phyloP scores from a whole-genome alignment of 2,113 vertebrate species.

The Coreoperca whiteheadi region DNA sequence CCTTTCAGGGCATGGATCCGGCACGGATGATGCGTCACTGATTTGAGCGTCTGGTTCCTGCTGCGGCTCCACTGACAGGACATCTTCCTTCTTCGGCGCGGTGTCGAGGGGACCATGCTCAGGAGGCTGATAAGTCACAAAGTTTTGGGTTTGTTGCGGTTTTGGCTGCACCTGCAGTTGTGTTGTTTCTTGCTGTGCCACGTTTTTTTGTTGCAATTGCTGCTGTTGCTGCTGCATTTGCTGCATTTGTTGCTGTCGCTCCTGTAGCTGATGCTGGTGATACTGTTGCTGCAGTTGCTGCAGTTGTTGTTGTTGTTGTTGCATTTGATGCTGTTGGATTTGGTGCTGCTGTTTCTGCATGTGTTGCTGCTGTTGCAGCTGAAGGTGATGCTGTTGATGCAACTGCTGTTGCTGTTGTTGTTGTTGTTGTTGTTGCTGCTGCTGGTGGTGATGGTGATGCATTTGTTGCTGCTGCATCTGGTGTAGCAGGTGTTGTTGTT shows the following conservation, averaged over 20 bases:
- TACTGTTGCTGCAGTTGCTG: conserved; percentile 79
- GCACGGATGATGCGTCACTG: conserved; percentile 73
- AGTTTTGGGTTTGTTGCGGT: conserved; percentile 67
- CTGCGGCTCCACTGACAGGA: conserved; percentile 65
- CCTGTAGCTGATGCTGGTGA: conserved; percentile 68
- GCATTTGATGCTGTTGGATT: conserved; percentile 78
- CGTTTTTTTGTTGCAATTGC: conserved; percentile 60
- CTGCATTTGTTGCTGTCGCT: conserved; percentile 67
- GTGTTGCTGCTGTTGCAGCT: conserved; percentile 73
- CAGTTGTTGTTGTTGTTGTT: conserved; percentile 80
- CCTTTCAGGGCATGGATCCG: conserved; percentile 84
- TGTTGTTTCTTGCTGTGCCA: conserved; percentile 65
- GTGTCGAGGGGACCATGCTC: conserved; percentile 39
- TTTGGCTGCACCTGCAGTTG: conserved; percentile 84
- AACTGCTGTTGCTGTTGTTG: conserved; percentile 78
- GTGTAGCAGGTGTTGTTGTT: conserved; percentile 76
- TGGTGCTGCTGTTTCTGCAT: conserved; percentile 72
- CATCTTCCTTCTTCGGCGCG: conserved; percentile 64
- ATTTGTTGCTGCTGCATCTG: conserved; percentile 81
- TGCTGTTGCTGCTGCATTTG: conserved; percentile 73
- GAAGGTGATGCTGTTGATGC: conserved; percentile 77
- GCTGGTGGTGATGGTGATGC: conserved; percentile 73
- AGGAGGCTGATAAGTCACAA: conserved; percentile 56
- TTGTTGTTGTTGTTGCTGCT: conserved; percentile 63
- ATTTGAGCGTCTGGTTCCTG: conserved; percentile 74